phyloP scores from a whole-genome alignment of 2,113 vertebrate species.

The Bambusicola thoracicus region DNA sequence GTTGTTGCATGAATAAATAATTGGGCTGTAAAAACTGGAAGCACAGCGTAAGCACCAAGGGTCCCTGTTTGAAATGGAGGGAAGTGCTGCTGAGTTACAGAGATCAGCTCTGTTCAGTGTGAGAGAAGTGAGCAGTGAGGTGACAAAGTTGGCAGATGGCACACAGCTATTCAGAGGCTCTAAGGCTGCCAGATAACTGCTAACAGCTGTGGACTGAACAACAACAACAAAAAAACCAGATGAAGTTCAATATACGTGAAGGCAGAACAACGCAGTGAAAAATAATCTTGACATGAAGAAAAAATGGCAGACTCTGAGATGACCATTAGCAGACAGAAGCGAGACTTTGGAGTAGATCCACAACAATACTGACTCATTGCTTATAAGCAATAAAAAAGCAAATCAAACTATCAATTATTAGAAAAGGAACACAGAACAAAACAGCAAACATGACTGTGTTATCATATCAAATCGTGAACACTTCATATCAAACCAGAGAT shows the following conservation, averaged over 20 bases:
- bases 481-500: background rate
- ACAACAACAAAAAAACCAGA: background rate
- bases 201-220: background rate
- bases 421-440: background rate
- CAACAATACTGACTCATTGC: background rate
- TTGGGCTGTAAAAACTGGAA: background rate
- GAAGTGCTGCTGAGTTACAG: background rate
- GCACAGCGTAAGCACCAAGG: background rate
- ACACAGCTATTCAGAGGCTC: background rate
- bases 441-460: background rate
- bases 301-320: background rate
- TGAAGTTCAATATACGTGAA: rapidly evolving
- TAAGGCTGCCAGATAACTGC: background rate
- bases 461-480: background rate
- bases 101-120: background rate
- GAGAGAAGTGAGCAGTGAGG: background rate
- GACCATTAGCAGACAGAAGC: background rate
- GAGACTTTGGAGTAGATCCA: background rate
- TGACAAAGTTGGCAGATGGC: background rate
- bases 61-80: background rate
- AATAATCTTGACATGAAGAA: background rate
- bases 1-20: background rate
- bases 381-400: background rate
- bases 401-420: background rate
- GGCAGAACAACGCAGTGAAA: background rate